Evolutionary conservation across 2,797 vertebrate species (phyloP).

Genomic region (Danio kyathit): DNA sequence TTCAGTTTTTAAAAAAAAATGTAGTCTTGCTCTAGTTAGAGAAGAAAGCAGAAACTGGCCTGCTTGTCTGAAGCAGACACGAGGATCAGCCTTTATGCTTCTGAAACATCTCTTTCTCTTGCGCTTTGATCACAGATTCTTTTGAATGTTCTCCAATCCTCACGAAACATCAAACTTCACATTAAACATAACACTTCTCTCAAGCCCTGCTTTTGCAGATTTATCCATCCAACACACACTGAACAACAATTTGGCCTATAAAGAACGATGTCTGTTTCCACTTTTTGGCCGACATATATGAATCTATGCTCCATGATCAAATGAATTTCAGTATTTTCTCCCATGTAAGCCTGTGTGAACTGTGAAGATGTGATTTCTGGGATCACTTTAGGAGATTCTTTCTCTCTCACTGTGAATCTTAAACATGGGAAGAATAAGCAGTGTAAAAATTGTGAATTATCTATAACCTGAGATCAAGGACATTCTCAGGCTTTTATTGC

Average conservation of each 20-base stretch:
- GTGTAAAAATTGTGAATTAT: no score
- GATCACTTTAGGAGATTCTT: neutral
- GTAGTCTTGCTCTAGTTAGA: neutral
- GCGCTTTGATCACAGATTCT: conserved; percentile 44
- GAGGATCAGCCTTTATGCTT: conserved; percentile 12
- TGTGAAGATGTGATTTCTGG: neutral
- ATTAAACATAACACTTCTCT: conserved; percentile 28
- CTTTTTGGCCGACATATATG: neutral
- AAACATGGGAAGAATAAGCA: no score
- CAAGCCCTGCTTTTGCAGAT: neutral
- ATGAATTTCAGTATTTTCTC: neutral
- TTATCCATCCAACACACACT: conserved; percentile 10
- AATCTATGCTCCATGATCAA: conserved; percentile 5
- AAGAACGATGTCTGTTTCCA: conserved; percentile 2
- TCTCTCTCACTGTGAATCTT: neutral
- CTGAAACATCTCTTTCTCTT: conserved; percentile 14
- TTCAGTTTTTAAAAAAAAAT: conserved; percentile 4
- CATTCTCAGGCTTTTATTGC: no score
- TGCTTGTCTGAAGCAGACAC: conserved; percentile 19
- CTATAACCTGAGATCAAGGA: no score
- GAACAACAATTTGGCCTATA: neutral
- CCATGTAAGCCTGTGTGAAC: no score
- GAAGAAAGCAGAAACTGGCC: neutral
- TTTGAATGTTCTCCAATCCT: conserved; percentile 25
- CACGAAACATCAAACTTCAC: conserved; percentile 9